phyloP scores from a whole-genome alignment of 1,140 invertebrate species.

The Dinothrombium tinctorium region DNA sequence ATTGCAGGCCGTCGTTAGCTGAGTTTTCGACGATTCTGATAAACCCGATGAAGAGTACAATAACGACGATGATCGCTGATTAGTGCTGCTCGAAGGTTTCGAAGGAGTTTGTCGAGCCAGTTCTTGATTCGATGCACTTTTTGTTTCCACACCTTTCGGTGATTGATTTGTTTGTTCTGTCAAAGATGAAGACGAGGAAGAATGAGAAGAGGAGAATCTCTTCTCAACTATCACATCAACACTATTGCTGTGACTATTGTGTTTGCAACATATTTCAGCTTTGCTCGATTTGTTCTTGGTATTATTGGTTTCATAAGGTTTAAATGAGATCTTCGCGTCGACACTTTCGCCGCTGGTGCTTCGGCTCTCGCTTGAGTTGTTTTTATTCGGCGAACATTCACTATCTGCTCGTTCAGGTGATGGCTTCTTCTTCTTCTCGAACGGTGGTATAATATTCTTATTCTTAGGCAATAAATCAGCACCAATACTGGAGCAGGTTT shows the following conservation, averaged over 20 bases:
- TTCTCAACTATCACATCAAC: background rate
- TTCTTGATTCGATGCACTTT: too few species aligned
- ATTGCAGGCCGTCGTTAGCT: background rate
- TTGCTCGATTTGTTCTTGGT: background rate
- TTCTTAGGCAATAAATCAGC: background rate
- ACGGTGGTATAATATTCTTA: background rate
- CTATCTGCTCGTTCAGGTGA: background rate
- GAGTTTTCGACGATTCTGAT: background rate
- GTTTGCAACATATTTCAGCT: background rate
- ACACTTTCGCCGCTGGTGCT: background rate
- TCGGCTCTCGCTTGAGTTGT: background rate
- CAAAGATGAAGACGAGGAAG: background rate
- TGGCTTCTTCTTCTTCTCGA: background rate
- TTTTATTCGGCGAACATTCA: background rate
- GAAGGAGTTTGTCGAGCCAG: background rate
- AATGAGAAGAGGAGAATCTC: background rate
- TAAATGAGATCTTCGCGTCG: background rate
- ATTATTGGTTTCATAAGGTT: background rate
- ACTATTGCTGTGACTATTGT: background rate
- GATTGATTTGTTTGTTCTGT: background rate
- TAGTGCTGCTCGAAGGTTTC: background rate
- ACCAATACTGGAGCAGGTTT: constrained; percentile 3
- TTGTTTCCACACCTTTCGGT: background rate
- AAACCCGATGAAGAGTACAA: background rate
- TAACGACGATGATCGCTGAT: background rate